Evolutionary conservation across 2,113 vertebrate species (phyloP), one percentile per base, ranked within the genome.

Genomic region (Dendrocopos noguchii): DNA sequence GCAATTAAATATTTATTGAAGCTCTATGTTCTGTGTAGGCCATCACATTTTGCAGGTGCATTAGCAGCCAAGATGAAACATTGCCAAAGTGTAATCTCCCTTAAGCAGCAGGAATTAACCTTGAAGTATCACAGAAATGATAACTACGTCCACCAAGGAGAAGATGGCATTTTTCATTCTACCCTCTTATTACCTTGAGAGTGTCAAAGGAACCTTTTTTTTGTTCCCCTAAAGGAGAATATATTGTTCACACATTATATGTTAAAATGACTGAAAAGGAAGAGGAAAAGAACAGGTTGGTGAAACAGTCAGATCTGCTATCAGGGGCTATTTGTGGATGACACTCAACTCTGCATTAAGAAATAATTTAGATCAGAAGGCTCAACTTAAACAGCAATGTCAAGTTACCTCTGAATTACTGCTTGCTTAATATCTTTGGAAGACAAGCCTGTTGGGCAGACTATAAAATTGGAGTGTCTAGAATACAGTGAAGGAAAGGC

Each of bases 191-290:
- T 83, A 31, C 44, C 28, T 47, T 55, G 19, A 85, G 42, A 70
- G n/a, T 60, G 29, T 67, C 15, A 11, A 83, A 95, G 55, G 16
- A 86, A 19, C 22, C 67, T 81, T 6, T 56, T 82, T 86, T 74
- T 78, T 81, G 14, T 90, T 86, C 36, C 27, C 63, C 83, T 33
- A 67, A 86, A 88, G 36, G 16, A 90, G 29, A 78, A 88, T 47
- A 64, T 11, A 29, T 21, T 75, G 44, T 80, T 95, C 61, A 79
- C 61, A 90, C 25, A 25, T 74, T 86, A 53, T 65, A 55, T 21
- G 65, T 73, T 86, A 79, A 88, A 91, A 75, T 84, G 55, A 61
- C 80, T 78, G 84, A 81, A 90, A 84, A 78, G 50, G n/a, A 93
- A 90, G 31, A 55, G 34, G 28, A 63, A 74, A 91, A 93, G 87